Base-by-base conservation (phyloP, 2,113 vertebrate species). In the Bathybates hornii region DNA sequence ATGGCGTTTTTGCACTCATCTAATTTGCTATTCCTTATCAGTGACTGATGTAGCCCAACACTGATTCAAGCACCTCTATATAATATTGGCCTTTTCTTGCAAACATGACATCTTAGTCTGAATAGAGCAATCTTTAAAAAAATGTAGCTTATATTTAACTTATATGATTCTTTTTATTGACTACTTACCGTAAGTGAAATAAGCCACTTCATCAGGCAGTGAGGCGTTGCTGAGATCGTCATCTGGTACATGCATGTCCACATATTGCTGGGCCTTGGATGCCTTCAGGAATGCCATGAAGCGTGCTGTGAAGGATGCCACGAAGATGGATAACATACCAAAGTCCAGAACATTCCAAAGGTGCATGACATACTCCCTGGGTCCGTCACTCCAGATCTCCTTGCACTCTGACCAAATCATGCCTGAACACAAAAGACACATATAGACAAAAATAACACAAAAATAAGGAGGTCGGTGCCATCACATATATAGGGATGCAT, bases 391-490 rank as follows among this genome's bases (percentile, higher is more conserved):
- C 98, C 98, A 99, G 92, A 99, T 98, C 93, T 99, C 98, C 94
- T 99, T 99, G 94, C 98, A 98, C 89, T 99, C 98, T 0, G 97
- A 99, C 98, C 98, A 99, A 59, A 99, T 99, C 98, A 99, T 99
- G 13, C 98, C 98, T 99, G 91, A 66, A 52, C 53, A 16, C 1
- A 9, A 7, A 82, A 48, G 24, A 68, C 45, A 82, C 8, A 80
- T 13, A 43, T 34, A 66, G 45, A 84, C 11, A 68, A 4, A 59
- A 8, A 14, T 63, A 10, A 79, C 6, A 82, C 53, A 54, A 14
- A 71, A 19, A 54, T 3, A 9, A 53, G 27, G 12, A 66, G 12
- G 16, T 16, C 24, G 4, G 68, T 10, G 38, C 13, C 24, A 10
- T 41, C n/a, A 68, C 12, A 34, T 10, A 17, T 29, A 4, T n/a